Conservation (phyloP, 2,113 vertebrate genomes). For the Bubo bubo region DNA sequence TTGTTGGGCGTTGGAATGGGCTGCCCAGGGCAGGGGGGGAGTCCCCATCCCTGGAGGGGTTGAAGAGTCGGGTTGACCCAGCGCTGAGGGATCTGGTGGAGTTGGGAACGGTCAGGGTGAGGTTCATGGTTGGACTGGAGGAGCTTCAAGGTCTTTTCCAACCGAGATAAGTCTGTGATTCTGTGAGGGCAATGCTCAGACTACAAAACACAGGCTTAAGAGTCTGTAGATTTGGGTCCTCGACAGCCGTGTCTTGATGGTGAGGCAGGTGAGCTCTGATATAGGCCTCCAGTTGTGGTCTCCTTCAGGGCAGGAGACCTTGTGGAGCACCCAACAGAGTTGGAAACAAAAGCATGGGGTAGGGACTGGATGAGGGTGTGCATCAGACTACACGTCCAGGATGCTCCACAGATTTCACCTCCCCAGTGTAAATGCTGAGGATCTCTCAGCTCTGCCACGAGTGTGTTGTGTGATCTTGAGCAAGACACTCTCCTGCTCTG, state of each 20-base stretch:
- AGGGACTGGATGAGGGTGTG: background rate
- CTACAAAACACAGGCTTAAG: background rate
- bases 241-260: background rate
- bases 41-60: too few relatives aligned
- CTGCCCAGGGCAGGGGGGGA: too few relatives aligned
- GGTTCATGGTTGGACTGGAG: too few relatives aligned
- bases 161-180: too few relatives aligned
- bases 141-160: too few relatives aligned
- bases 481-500: background rate
- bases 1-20: too few relatives aligned
- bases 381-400: background rate
- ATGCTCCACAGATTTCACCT: background rate
- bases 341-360: background rate
- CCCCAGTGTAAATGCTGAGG: fast-evolving
- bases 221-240: background rate
- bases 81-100: too few relatives aligned
- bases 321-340: fast-evolving
- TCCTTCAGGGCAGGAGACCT: background rate
- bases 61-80: too few relatives aligned
- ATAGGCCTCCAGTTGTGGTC: background rate
- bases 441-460: background rate
- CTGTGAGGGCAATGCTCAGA: background rate
- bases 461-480: background rate
- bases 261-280: background rate
- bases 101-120: too few relatives aligned